A percentile compares a stretch with the other conserved stretches of the same genome.
phyloP scores from a whole-genome alignment of 2,888 invertebrate species.

The Lithophane leautieri region DNA sequence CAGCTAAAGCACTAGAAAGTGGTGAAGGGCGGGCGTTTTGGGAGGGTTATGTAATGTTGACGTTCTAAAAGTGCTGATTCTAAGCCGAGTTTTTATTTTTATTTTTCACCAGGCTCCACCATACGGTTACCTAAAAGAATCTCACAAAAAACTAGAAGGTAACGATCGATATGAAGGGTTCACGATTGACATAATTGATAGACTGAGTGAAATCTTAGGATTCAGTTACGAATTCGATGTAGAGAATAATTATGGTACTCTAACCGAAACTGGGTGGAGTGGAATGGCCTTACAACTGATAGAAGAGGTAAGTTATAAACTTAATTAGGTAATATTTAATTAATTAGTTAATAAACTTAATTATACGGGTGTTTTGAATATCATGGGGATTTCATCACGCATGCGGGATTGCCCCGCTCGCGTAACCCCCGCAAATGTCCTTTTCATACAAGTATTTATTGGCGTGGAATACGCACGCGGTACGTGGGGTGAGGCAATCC shows the following conservation, averaged over 20 bases:
- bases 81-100: not conserved
- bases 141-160: slow-evolving; percentile 91
- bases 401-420: no score
- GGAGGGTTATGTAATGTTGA: not conserved
- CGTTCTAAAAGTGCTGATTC: not conserved
- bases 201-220: slow-evolving; percentile 93
- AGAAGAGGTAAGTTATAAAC: slow-evolving; percentile 89
- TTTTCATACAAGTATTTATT: no score
- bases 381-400: no score
- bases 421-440: no score
- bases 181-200: slow-evolving; percentile 95
- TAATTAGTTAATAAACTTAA: not conserved
- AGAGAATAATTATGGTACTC: slow-evolving; percentile 92
- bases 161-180: slow-evolving; percentile 97
- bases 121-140: slow-evolving; percentile 95
- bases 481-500: no score
- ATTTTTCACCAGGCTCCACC: slow-evolving; percentile 92
- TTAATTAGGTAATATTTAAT: not conserved
- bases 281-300: slow-evolving; percentile 93
- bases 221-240: slow-evolving; percentile 95
- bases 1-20: not conserved
- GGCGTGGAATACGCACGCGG: no score
- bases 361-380: no score
- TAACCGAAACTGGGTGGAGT: slow-evolving; percentile 88
- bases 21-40: not conserved